phyloP scores from a whole-genome alignment of 2,888 invertebrate genomes.

The Rhogogaster chlorosoma region DNA sequence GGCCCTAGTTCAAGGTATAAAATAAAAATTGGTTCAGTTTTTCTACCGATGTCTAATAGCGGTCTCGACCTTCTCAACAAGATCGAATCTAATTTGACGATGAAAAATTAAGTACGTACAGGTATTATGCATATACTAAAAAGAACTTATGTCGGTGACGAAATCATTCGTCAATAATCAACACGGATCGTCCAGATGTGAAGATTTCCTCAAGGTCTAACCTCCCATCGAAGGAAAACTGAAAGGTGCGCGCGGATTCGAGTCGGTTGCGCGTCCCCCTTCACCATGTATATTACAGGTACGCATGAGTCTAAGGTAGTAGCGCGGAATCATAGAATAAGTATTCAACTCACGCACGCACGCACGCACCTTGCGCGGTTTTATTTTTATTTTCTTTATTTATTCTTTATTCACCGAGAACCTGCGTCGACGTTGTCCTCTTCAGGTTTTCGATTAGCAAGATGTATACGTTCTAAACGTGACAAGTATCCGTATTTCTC shows the following conservation, averaged over 20 bases:
- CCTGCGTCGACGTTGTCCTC: neutral
- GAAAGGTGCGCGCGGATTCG: slow-evolving; percentile 69
- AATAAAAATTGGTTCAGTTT: neutral
- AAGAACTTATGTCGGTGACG: neutral
- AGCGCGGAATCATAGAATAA: neutral
- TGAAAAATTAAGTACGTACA: neutral
- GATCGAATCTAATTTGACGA: slow-evolving; percentile 2
- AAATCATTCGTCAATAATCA: slow-evolving; percentile 22
- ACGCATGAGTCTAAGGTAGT: slow-evolving; percentile 19
- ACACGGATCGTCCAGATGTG: slow-evolving; percentile 64
- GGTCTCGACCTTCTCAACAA: neutral
- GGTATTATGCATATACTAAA: neutral
- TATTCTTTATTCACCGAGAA: neutral
- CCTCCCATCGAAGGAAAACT: slow-evolving; percentile 74
- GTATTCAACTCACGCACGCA: slow-evolving; percentile 29
- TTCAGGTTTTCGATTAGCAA: slow-evolving; percentile 9
- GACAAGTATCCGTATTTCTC: neutral
- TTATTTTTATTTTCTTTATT: neutral
- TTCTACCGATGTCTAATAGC: neutral
- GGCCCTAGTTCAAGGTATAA: neutral
- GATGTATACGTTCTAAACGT: neutral
- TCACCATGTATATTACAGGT: slow-evolving; percentile 27
- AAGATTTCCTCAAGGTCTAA: slow-evolving; percentile 75
- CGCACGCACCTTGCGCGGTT: slow-evolving; percentile 37
- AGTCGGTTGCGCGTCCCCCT: slow-evolving; percentile 33